Evolutionary conservation across 2,797 vertebrate genomes (phyloP).

Genomic region (Acomys russatus): DNA sequence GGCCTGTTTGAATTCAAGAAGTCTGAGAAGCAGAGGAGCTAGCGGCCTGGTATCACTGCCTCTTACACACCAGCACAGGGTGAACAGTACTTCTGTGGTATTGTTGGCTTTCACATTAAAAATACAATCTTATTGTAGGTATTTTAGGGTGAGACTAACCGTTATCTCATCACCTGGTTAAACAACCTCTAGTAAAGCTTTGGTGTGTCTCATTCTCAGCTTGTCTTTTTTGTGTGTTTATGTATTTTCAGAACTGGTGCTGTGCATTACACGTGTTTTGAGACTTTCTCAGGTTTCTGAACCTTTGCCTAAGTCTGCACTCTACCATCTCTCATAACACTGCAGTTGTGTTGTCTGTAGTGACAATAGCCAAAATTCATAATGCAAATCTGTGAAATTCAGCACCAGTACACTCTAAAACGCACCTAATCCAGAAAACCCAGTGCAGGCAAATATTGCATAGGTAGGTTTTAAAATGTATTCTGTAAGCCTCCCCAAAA

Average conservation of each 20-base stretch:
- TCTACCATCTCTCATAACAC: neutral
- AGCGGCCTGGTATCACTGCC: neutral
- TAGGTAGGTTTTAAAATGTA: neutral
- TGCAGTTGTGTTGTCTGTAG: neutral
- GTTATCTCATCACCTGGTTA: neutral
- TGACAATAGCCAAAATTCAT: neutral
- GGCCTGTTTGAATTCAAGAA: slow-evolving; percentile 29
- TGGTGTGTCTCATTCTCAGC: neutral
- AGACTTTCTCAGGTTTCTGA: neutral
- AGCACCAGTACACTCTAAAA: slow-evolving; percentile 3
- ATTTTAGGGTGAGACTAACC: slow-evolving; percentile 33
- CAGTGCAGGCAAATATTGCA: neutral
- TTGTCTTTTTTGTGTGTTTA: slow-evolving; percentile 32
- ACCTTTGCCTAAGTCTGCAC: neutral
- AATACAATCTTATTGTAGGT: neutral
- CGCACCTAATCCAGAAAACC: neutral
- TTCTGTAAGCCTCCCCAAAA: slow-evolving; percentile 57
- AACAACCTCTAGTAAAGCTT: neutral
- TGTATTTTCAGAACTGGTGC: slow-evolving; percentile 19
- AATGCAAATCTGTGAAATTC: neutral
- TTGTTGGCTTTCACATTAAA: neutral
- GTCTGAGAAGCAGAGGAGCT: neutral
- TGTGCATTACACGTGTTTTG: neutral
- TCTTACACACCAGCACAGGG: neutral
- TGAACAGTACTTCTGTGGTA: neutral